Base-by-base conservation (phyloP, 2,888 invertebrate genomes). In the Lasioglossum calceatum region DNA sequence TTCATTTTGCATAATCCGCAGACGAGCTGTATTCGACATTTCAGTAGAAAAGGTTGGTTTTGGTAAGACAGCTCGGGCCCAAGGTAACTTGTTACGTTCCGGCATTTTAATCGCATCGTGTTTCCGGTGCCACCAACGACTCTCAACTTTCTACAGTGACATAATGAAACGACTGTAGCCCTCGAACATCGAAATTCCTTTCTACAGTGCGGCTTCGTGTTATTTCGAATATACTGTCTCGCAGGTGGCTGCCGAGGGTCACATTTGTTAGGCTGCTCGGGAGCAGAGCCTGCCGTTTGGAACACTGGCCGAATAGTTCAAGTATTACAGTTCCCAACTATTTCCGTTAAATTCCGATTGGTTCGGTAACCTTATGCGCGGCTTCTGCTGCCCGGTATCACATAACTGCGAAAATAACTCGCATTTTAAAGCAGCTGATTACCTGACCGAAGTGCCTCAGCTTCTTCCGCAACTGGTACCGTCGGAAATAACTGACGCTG, bases 261-360 rank as follows among this genome's bases (percentile, higher is more conserved):
- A 70, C 70, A 70, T 70, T 70, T 39, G 70, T 70, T 70, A 70
- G 70, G 70, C n/a, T 39, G 23, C 39, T 23, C 39, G 70, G 8
- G 39, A 23, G 19, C 36, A 23, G 19, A 70, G 19, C 32, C 70
- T 19, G 70, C 70, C 39, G 39, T 70, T 70, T 36, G 36, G 70
- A 70, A 39, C 70, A 70, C 70, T 39, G 70, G 70, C 23, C n/a
- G 70, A 70, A 70, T 70, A 70, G 70, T 70, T 70, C 70, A 36
- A 36, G 36, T 39, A 39, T 39, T 39, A 39, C 70, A 70, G 70
- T 70, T 39, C 70, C 70, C 39, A 70, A 70, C 70, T 70, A 70
- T 70, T 70, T 39, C 70, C 70, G 70, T 70, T 70, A 70, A 36
- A 70, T 70, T 70, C 70, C 70, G 23, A 70, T 70, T 70, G 70